Conservation (phyloP, 2,113 vertebrate genomes). For the Carollia perspicillata region DNA sequence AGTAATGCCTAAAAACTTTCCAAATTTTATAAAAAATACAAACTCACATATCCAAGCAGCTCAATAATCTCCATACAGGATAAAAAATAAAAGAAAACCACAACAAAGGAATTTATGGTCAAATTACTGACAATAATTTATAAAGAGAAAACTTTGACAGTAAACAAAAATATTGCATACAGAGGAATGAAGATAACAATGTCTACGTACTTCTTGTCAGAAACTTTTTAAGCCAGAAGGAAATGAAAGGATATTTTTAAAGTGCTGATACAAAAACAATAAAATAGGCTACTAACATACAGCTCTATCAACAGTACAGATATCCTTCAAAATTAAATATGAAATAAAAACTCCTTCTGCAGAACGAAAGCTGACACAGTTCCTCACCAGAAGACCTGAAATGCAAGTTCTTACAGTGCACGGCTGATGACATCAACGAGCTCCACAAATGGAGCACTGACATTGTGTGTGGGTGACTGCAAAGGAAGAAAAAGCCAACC, state of each 20-base stretch:
- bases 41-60: background rate
- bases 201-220: background rate
- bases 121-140: background rate
- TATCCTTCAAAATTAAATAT: background rate
- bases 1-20: background rate
- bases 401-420: background rate
- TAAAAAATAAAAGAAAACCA: background rate
- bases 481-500: background rate
- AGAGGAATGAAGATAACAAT: background rate
- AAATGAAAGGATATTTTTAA: background rate
- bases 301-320: background rate
- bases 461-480: background rate
- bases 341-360: background rate
- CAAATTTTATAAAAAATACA: background rate
- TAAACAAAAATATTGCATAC: background rate
- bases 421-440: background rate
- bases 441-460: background rate
- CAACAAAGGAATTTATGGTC: background rate
- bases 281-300: background rate
- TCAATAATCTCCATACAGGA: background rate
- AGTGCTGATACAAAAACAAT: background rate
- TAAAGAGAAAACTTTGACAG: background rate
- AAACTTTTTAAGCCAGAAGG: background rate
- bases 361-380: background rate
- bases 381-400: background rate